Evolutionary conservation across 1,140 invertebrate genomes (phyloP), one percentile per base, ranked within the genome.

Genomic region (Bombus ignitus): DNA sequence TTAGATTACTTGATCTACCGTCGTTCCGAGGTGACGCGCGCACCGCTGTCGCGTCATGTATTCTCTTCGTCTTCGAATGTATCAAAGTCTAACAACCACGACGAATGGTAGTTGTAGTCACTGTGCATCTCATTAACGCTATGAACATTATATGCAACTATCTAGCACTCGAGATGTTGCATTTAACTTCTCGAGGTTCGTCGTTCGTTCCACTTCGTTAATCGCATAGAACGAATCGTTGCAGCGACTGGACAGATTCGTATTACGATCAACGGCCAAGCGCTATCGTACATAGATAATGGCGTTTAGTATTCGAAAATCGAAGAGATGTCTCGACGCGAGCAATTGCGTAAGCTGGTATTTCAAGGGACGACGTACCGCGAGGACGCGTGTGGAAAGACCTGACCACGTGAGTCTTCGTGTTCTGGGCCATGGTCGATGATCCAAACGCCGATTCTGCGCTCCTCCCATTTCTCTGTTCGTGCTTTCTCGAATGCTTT

Each of bases 351-450:
- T 72, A 92, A 93, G 71, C 25, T 65, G 80, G 77, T 87, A 92
- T 92, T 92, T 86, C 88, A 70, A 66, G 72, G 47, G 65, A 83
- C 82, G 79, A 89, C 72, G 53, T 76, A 83, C 71, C 73, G 75
- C 87, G 81, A 90, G 87, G 83, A 91, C 86, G 71, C 88, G 68
- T 89, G 89, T 91, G 75, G 85, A 92, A 92, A 92, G 87, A 92
- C 62, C 74, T 57, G 68, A 2, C 59, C 65, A 79, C 74, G 88
- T 39, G 74, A 88, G 59, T 74, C 71, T 75, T 32, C 71, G 71
- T 81, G 92, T 92, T 91, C 88, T 93, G 91, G 91, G 92, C 90
- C 92, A 93, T 87, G 91, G 92, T 91, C 91, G 83, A 86, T 66
- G 80, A 73, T 65, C 73, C n/a, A 76, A 87, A 62, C 47, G 44